A percentile compares a stretch with the other conserved stretches of the same genome.
phyloP scores from a whole-genome alignment of 2,888 invertebrate species.

The Chalcis sispes region DNA sequence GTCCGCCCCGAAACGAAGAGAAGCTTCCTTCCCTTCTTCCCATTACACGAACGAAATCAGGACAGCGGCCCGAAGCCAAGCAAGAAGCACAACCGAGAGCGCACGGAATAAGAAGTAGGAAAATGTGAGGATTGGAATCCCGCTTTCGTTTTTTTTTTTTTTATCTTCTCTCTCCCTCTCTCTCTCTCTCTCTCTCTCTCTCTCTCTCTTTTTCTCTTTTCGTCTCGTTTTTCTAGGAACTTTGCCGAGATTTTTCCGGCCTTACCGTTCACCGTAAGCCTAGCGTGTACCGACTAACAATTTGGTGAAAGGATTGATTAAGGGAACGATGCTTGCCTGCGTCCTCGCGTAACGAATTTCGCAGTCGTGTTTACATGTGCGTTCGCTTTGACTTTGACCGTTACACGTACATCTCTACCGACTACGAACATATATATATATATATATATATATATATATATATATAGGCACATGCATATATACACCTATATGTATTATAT shows the following conservation, averaged over 20 bases:
- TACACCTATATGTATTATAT: too few species aligned
- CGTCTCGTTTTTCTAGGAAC: neutral
- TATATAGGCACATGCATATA: too few species aligned
- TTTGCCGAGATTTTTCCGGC: too few species aligned
- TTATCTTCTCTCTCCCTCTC: too few species aligned
- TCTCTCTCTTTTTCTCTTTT: neutral
- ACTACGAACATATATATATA: too few species aligned
- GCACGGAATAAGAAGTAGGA: neutral
- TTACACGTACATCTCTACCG: neutral
- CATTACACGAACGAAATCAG: conserved; percentile 10
- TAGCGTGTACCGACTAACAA: conserved; percentile 18
- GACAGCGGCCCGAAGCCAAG: neutral
- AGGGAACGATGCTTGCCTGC: conserved; percentile 1
- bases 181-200: too few species aligned
- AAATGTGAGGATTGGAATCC: too few species aligned
- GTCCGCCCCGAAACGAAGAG: neutral
- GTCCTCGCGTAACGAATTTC: neutral
- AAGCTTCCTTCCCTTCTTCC: neutral
- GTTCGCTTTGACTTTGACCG: too few species aligned
- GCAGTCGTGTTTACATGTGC: neutral
- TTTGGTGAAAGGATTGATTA: conserved; percentile 23
- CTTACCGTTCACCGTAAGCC: neutral
- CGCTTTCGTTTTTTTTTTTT: too few species aligned
- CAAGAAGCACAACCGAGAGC: neutral
- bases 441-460: too few species aligned